phyloP scores from a whole-genome alignment of 2,113 vertebrate genomes.

The Callorhinus ursinus region DNA sequence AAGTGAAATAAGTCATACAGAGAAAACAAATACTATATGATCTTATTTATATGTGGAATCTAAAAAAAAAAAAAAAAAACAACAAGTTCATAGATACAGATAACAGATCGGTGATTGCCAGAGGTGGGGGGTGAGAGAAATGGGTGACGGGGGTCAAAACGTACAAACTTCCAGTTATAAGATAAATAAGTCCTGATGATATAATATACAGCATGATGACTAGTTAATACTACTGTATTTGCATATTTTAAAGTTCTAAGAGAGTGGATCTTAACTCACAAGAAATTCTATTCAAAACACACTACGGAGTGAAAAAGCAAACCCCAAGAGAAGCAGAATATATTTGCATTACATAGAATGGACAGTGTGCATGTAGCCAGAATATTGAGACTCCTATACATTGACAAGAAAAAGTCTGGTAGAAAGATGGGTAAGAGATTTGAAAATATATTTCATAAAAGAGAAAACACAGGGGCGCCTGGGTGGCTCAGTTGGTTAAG shows the following conservation, averaged over 20 bases:
- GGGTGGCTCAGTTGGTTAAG: background rate
- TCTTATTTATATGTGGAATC: background rate
- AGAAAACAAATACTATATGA: background rate
- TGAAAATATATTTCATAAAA: background rate
- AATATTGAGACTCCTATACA: background rate
- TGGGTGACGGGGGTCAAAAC: background rate
- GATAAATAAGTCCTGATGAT: background rate
- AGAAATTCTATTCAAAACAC: background rate
- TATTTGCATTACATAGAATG: background rate
- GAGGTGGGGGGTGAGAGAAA: background rate
- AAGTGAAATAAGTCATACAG: background rate
- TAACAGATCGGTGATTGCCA: background rate
- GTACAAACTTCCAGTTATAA: background rate
- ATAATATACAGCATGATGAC: background rate
- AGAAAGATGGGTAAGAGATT: background rate
- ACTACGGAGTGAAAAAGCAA: background rate
- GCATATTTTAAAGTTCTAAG: background rate
- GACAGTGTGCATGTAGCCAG: background rate
- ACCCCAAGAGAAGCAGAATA: background rate
- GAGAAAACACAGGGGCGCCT: too few species aligned
- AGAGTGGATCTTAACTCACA: background rate
- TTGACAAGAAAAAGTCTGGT: background rate
- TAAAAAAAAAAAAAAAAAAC: background rate
- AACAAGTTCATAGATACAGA: background rate
- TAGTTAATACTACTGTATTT: background rate